Conservation (phyloP, 2,797 vertebrate species). For the Eptatretus atami region DNA sequence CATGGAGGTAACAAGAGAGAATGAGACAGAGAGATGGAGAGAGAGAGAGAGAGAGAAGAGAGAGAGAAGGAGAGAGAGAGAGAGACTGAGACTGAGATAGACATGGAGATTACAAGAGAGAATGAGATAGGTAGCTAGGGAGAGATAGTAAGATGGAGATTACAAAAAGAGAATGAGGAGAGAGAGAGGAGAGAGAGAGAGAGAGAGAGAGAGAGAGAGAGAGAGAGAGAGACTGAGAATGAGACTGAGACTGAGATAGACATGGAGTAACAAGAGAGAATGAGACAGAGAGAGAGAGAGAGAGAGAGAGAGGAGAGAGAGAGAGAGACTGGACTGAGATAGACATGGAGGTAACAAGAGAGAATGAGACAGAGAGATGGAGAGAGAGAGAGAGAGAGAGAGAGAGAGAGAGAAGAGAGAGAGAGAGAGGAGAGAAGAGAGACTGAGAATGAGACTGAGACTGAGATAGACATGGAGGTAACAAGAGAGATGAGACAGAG, state of each 20-base stretch:
- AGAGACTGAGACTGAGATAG: background rate
- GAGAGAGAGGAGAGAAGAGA: too few species aligned
- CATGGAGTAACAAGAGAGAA: background rate
- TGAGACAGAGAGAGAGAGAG: background rate
- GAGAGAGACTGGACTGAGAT: too few species aligned
- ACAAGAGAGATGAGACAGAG: too few species aligned
- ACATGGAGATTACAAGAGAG: background rate
- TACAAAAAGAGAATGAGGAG: background rate
- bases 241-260: background rate
- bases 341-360: background rate
- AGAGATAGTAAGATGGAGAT: background rate
- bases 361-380: background rate
- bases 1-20: background rate
- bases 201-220: background rate
- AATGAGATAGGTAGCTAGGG: background rate
- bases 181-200: background rate
- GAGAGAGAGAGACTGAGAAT: background rate
- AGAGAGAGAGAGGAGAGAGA: too few species aligned
- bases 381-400: background rate
- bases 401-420: background rate
- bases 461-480: too few species aligned
- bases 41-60: background rate
- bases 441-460: too few species aligned
- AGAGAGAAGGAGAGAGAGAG: background rate
- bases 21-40: background rate